Conservation (phyloP, 1,140 invertebrate genomes). For the Aphaenogaster floridana region DNA sequence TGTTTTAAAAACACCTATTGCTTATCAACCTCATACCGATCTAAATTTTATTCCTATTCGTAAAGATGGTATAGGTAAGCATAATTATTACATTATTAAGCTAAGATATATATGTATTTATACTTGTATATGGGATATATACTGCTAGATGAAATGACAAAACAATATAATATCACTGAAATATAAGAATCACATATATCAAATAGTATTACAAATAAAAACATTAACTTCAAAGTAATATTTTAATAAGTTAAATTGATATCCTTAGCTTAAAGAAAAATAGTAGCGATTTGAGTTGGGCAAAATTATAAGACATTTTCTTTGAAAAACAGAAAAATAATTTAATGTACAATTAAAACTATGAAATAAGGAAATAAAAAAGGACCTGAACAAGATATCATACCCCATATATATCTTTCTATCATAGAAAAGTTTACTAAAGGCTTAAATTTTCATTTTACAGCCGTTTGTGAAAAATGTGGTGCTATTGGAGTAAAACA, state of each 20-base stretch:
- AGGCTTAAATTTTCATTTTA: constrained; percentile 69
- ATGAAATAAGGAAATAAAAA: neutral
- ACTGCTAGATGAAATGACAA: too few species aligned
- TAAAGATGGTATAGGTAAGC: constrained; percentile 94
- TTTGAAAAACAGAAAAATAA: neutral
- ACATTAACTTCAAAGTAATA: too few species aligned
- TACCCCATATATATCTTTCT: neutral
- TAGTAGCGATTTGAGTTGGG: neutral
- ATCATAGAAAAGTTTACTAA: neutral
- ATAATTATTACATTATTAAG: neutral
- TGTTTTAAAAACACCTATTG: constrained; percentile 92
- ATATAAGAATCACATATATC: too few species aligned
- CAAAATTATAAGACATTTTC: neutral
- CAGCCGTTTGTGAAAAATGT: constrained; percentile 96
- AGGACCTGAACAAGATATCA: neutral
- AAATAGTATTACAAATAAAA: constrained; percentile 11
- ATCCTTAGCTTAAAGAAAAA: too few species aligned
- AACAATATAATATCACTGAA: too few species aligned
- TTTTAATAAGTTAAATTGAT: too few species aligned
- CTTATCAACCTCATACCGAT: constrained; percentile 93
- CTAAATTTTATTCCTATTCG: constrained; percentile 93
- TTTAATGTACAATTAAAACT: neutral
- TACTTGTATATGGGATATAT: too few species aligned
- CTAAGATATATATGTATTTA: neutral
- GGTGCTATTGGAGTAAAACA: constrained; percentile 96